Percentiles rank a stretch among this genome's conserved stretches.
phyloP scores from a whole-genome alignment of 2,888 invertebrate genomes.

The Elgonia sp. region DNA sequence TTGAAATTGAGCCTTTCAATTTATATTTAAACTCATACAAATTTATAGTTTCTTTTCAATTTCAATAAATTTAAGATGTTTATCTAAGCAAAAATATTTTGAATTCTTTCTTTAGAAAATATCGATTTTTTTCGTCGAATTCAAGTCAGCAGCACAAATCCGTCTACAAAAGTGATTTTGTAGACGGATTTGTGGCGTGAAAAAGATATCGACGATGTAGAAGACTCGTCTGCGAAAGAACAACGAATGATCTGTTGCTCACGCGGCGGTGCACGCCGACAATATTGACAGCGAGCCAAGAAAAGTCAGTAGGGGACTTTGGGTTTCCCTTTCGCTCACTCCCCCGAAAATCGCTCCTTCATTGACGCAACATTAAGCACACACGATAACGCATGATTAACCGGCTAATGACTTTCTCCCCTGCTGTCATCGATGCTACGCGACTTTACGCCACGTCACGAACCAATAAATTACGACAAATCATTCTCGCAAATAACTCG shows the following conservation, averaged over 20 bases:
- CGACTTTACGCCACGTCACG: conserved; percentile 64
- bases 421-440: conserved; percentile 75
- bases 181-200: conserved; percentile 53
- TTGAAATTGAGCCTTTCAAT: too few species aligned
- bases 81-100: too few species aligned
- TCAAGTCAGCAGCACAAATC: conserved; percentile 8
- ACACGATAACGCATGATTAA: conserved; percentile 87
- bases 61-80: too few species aligned
- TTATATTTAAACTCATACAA: too few species aligned
- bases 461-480: conserved; percentile 65
- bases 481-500: conserved; percentile 57
- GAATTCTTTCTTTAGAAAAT: background rate
- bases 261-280: conserved; percentile 82
- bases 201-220: conserved; percentile 52
- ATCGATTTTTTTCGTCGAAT: background rate
- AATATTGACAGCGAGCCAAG: conserved; percentile 85
- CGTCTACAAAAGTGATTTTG: conserved; percentile 48
- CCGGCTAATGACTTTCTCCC: conserved; percentile 85
- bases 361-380: conserved; percentile 87
- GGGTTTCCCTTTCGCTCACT: conserved; percentile 80
- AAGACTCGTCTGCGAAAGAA: conserved; percentile 62
- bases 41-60: too few species aligned
- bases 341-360: conserved; percentile 84
- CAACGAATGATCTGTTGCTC: conserved; percentile 84
- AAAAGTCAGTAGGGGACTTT: conserved; percentile 79